Conservation (phyloP, 2,113 vertebrate genomes). For the Coptodon rendalli region DNA sequence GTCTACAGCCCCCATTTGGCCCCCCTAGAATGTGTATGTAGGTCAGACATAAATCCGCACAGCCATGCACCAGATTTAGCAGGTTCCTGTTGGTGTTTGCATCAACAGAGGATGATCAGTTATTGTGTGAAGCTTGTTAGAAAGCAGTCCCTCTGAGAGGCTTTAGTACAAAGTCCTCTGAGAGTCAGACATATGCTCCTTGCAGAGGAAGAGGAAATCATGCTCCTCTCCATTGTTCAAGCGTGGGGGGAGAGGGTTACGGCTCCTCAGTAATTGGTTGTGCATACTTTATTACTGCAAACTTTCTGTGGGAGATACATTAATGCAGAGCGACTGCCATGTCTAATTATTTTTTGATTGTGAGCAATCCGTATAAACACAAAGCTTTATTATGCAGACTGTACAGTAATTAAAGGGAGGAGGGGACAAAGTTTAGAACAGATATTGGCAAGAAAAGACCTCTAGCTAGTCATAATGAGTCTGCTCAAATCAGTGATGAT, state of each 20-base stretch:
- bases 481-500: neutral
- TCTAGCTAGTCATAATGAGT: neutral
- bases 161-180: slow-evolving; percentile 18
- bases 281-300: slow-evolving; percentile 1
- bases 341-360: slow-evolving; percentile 43
- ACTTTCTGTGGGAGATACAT: slow-evolving; percentile 12
- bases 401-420: neutral
- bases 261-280: slow-evolving; percentile 16
- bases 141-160: neutral
- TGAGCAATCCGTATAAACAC: slow-evolving; percentile 14
- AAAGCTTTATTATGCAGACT: slow-evolving; percentile 22
- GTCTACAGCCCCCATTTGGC: neutral
- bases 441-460: neutral
- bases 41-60: slow-evolving; percentile 32
- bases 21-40: slow-evolving; percentile 25
- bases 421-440: neutral
- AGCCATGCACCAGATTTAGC: slow-evolving; percentile 27
- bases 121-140: slow-evolving; percentile 3
- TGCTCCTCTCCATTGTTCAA: slow-evolving; percentile 34
- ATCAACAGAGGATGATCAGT: slow-evolving; percentile 4
- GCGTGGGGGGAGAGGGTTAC: neutral
- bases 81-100: slow-evolving; percentile 33
- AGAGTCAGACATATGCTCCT: slow-evolving; percentile 28
- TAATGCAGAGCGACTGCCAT: slow-evolving; percentile 10
- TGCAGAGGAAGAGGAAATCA: slow-evolving; percentile 12